Conservation (phyloP, 2,797 vertebrate genomes). For the Cottoperca gobio region DNA sequence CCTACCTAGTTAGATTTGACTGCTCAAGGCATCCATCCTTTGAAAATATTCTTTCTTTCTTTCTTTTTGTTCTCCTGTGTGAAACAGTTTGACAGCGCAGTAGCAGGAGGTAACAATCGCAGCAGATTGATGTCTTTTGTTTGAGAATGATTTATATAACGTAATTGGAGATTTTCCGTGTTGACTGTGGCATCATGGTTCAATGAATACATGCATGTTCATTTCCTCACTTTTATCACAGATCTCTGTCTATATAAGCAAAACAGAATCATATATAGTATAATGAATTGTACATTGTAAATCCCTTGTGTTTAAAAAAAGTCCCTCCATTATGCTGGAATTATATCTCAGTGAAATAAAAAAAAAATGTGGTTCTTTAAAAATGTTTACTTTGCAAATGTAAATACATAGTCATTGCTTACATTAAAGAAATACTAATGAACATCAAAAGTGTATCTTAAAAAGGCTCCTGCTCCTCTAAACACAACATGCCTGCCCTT, state of each 20-base stretch:
- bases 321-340: neutral
- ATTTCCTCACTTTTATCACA: neutral
- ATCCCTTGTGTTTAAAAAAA: neutral
- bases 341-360: neutral
- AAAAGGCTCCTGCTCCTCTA: neutral
- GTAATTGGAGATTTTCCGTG: neutral
- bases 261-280: neutral
- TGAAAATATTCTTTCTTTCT: slow-evolving; percentile 33
- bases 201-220: neutral
- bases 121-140: slow-evolving; percentile 4
- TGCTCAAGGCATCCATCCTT: slow-evolving; percentile 38
- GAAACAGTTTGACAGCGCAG: slow-evolving; percentile 31
- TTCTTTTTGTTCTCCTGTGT: slow-evolving; percentile 7
- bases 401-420: neutral
- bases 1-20: slow-evolving; percentile 46
- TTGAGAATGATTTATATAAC: neutral
- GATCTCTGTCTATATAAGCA: neutral
- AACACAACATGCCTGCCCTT: slow-evolving; percentile 8
- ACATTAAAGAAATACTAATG: neutral
- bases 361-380: neutral
- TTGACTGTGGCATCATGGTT: neutral
- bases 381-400: neutral
- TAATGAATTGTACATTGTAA: neutral
- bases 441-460: neutral
- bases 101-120: slow-evolving; percentile 16